Evolutionary conservation across 2,888 invertebrate species (phyloP), one percentile per base, ranked within the genome.

Genomic region (Lapara coniferarum): DNA sequence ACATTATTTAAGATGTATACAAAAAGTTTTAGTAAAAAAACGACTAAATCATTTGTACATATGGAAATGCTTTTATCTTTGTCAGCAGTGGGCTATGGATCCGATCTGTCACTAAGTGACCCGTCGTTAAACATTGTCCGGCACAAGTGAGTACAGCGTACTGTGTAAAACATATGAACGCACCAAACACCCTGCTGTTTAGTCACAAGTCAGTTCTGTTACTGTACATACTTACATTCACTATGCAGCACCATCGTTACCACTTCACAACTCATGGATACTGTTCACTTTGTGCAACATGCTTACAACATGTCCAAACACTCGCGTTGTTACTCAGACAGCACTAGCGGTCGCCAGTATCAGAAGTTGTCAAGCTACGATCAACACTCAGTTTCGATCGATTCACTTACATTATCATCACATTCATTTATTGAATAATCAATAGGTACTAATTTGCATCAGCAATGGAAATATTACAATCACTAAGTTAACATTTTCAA

Each of bases 401-500:
- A 84, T 86, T 84, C 86, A 85, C 85, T 86, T 88, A 89, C 85
- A 88, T 81, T 91, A 92, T 91, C 92, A 92, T 91, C 92, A 92
- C 92, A 92, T 88, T 87, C 86, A 85, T 76, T 88, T 89, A 87
- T 85, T 86, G 87, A 89, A 86, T 85, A 85, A 84, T 85, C 80
- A 87, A 86, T 87, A 86, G 78, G 78, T 84, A 85, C 85, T 84
- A 83, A 86, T 87, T 86, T 83, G 86, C 84, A 86, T 85, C 83
- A 87, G 87, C 86, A 87, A 88, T 86, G 85, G 87, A 86, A 86
- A 87, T 83, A 86, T 88, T 88, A 87, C 80, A 84, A 87, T 88
- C 83, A 87, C 89, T 89, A 87, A 85, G 81, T 86, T 84, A 81
- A 80, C 77, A 86, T 83, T 85, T 85, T 82, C 81, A 85, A 89